Evolutionary conservation across 2,113 vertebrate species (phyloP), one percentile per base, ranked within the genome.

Genomic region (Connochaetes taurinus): DNA sequence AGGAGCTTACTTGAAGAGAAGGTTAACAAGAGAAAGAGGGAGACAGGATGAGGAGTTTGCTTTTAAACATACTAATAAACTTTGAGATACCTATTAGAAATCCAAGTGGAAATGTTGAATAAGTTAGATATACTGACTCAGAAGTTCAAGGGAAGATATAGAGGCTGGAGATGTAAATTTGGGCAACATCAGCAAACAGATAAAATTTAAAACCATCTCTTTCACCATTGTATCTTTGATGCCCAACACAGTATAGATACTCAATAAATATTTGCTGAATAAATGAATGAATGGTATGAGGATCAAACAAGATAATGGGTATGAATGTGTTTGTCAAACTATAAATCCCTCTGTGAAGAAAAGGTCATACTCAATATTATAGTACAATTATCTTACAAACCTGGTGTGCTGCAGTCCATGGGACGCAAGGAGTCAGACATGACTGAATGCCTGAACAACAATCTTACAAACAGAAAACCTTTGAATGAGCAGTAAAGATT

Each of bases 401-500:
- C 36, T 40, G 36, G 67, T 23, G 11, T 74, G 67, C n/a, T 74
- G 67, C 67, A 74, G 36, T 74, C 36, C 67, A 74, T 40, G 67
- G 21, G 10, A 23, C 0, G 0, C 36, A 40, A 74, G 67, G 67
- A 74, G 67, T 40, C 36, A 23, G 36, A 74, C 67, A 6, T 23
- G n/a, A 40, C 67, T 74, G n/a, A 74, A 40, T 74, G 67, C 12
- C n/a, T 40, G 19, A 71, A 71, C 67, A 71, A 71, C n/a, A 71
- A 60, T 93, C 84, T 83, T 87, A 94, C n/a, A 92, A 97, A 87
- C 76, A 98, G 91, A 93, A 91, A 96, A 74, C 14, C 12, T 81
- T 87, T 82, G 50, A 91, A 83, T 93, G 71, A 82, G 45, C 71
- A 58, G 31, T 60, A 88, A 64, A 93, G 40, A 85, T 85, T 82